A percentile compares a stretch with the other conserved stretches of the same genome.
These are phyloP conservation scores for Gandaritis pyraliata DNA, from an alignment of 2,888 invertebrate genomes.

Conservation along the genomic window DNA sequence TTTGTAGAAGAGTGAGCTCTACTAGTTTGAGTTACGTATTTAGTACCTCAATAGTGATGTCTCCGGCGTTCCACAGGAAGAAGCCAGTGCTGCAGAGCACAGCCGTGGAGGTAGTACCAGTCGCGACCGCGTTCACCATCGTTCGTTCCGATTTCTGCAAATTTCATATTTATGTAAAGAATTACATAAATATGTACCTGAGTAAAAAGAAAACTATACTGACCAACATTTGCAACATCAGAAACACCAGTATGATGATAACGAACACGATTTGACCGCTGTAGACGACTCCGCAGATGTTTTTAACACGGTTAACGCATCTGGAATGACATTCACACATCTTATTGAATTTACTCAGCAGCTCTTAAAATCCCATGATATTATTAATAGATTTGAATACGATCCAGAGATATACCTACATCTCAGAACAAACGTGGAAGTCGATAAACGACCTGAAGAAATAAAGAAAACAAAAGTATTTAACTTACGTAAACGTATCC, in stretches of 20 bases:
- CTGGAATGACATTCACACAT: slow-evolving; percentile 37
- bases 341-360: background rate
- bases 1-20: too few species aligned
- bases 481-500: slow-evolving; percentile 56
- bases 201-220: slow-evolving; percentile 17
- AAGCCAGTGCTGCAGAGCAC: slow-evolving; percentile 52
- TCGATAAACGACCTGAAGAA: background rate
- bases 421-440: background rate
- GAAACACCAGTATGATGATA: slow-evolving; percentile 43
- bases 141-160: slow-evolving; percentile 51
- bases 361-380: too few species aligned
- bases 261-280: slow-evolving; percentile 55
- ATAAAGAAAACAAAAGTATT: too few species aligned
- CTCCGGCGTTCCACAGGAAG: slow-evolving; percentile 59
- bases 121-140: slow-evolving; percentile 41
- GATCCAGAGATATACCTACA: background rate
- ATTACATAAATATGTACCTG: too few species aligned
- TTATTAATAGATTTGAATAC: background rate
- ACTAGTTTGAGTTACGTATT: too few species aligned
- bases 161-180: too few species aligned
- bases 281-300: slow-evolving; percentile 49
- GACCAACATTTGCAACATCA: slow-evolving; percentile 54
- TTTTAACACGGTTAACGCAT: slow-evolving; percentile 49
- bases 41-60: slow-evolving; percentile 56
- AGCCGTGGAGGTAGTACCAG: slow-evolving; percentile 36